Base-by-base conservation (phyloP, 2,888 invertebrate genomes). In the Agonopterix heracliana region DNA sequence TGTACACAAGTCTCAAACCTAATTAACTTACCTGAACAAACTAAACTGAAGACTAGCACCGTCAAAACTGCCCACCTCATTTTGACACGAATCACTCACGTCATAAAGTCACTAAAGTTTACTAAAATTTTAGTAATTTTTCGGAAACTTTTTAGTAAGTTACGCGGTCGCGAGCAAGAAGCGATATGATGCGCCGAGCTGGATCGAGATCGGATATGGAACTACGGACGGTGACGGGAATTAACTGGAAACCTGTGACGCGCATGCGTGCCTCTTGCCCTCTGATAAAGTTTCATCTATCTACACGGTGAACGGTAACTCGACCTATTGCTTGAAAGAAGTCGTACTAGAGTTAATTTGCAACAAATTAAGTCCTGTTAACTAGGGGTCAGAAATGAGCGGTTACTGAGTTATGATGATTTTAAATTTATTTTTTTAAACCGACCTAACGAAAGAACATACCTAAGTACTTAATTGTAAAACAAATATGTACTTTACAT, bases 41-140 rank as follows among this genome's bases (percentile, higher is more conserved):
- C 34, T 47, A 73, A 60, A 54, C 71, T 60, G 67, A 66, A 52
- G 50, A 79, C 61, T 49, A 78, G 55, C 54, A 81, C 57, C 50
- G 70, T 68, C 49, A 61, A 57, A 48, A 66, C 55, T 53, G 65
- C 61, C 82, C 78, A 80, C 77, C 74, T 66, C 86, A 85, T 87
- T 59, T 71, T 68, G 69, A 49, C 66, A 68, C 64, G 57, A 44
- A 67, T 69, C 63, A 68, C 65, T 71, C 70, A 71, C 65, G 63
- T 59, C 65, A 73, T 71, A 64, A 56, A 67, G 54, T 63, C 55
- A 63, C 55, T 38, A 38, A 65, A 61, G 57, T 60, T 55, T 58
- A 40, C 46, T 14, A 10, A 26, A n/a, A 8, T 53, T 47, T 49
- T 34, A 12, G 49, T 50, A 38, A 26, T 41, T 46, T 44, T 40